phyloP scores from a whole-genome alignment of 2,113 vertebrate genomes.

The Progne subis region DNA sequence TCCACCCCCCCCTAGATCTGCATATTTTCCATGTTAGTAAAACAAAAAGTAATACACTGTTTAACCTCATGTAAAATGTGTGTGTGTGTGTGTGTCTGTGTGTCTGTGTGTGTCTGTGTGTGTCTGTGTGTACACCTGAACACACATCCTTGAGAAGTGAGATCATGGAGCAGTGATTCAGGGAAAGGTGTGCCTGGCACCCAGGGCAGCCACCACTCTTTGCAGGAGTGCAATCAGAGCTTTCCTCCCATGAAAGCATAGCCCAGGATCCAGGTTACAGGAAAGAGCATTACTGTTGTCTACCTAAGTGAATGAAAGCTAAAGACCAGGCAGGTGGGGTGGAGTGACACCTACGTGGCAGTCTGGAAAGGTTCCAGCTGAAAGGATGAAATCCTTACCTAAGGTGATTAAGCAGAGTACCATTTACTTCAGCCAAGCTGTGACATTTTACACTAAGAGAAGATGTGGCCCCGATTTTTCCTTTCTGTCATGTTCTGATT shows the following conservation, averaged over 20 bases:
- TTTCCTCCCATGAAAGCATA: not conserved
- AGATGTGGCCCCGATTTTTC: not conserved
- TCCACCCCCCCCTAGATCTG: not conserved
- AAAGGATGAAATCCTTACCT: constrained; percentile 5
- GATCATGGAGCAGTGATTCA: not conserved
- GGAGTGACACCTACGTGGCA: not conserved
- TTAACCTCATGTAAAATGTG: not conserved
- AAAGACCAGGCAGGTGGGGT: not conserved
- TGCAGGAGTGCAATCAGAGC: not conserved
- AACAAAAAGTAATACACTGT: not conserved
- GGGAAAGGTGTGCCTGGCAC: not conserved
- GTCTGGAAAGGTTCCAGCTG: not conserved
- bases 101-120: not conserved
- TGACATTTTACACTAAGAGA: not conserved
- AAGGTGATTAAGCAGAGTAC: constrained; percentile 5
- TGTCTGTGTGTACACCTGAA: fast-evolving
- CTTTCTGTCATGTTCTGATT: not conserved
- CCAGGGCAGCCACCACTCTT: not conserved
- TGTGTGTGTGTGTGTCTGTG: not conserved
- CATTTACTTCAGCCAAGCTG: not conserved
- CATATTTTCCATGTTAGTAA: not conserved
- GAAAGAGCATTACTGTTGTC: not conserved
- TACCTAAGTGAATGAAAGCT: not conserved
- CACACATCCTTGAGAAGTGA: not conserved
- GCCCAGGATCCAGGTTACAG: not conserved